phyloP scores from a whole-genome alignment of 2,888 invertebrate genomes.

The Rapana venosa region DNA sequence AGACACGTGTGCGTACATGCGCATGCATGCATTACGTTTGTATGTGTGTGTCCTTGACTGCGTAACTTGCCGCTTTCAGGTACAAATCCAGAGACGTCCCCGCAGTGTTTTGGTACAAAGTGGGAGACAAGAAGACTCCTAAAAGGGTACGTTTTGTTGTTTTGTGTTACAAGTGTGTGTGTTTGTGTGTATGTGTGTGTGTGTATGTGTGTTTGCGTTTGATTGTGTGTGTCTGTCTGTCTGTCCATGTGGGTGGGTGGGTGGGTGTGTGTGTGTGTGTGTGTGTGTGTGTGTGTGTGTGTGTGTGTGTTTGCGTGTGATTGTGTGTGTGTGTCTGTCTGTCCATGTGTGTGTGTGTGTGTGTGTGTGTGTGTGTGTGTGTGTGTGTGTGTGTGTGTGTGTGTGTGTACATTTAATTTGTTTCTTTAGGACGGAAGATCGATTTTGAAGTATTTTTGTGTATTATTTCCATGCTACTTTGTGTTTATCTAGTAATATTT shows the following conservation, averaged over 20 bases:
- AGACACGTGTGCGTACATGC: neutral
- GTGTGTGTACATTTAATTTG: no score
- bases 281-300: conserved; percentile 2
- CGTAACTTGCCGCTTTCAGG: conserved; percentile 10
- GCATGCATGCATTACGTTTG: neutral
- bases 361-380: neutral
- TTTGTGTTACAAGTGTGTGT: neutral
- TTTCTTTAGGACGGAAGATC: no score
- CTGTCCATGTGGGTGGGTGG: neutral
- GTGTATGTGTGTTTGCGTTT: neutral
- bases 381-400: neutral
- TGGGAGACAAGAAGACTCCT: conserved; percentile 28
- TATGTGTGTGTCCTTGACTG: no score
- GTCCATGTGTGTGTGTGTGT: neutral
- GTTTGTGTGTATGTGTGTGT: conserved; percentile 8
- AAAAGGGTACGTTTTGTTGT: conserved; percentile 33
- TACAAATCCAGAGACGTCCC: conserved; percentile 46
- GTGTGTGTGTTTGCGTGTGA: neutral
- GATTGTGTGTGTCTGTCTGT: no score
- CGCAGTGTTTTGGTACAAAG: conserved; percentile 39
- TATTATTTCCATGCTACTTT: no score
- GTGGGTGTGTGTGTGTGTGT: neutral
- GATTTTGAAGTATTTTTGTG: no score
- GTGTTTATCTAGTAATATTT: no score
- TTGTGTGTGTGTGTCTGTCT: neutral